Conservation (phyloP, 2,113 vertebrate genomes). For the Bothrops jararaca region DNA sequence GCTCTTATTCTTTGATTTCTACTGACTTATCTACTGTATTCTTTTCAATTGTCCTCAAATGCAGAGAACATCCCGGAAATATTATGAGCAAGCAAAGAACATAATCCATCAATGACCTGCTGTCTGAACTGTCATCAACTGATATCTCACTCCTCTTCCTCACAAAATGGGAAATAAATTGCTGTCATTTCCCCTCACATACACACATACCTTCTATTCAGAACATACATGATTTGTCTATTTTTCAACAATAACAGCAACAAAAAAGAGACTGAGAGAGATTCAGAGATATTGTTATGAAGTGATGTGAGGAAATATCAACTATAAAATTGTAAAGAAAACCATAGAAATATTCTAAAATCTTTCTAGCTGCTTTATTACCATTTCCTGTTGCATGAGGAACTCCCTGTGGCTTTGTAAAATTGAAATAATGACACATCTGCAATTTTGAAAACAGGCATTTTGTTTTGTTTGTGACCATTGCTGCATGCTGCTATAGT, state of each 20-base stretch:
- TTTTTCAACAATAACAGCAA: background rate
- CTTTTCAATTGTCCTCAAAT: background rate
- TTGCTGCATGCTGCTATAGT: background rate
- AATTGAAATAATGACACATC: background rate
- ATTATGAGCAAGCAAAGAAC: background rate
- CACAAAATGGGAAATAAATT: background rate
- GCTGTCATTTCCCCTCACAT: background rate
- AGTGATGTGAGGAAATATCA: background rate
- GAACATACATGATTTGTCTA: background rate
- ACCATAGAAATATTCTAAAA: background rate
- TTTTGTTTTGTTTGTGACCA: background rate
- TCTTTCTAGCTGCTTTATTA: background rate
- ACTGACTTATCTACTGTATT: background rate
- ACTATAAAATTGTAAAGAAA: background rate
- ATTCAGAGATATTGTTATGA: background rate
- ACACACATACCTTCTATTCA: background rate
- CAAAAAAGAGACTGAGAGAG: background rate
- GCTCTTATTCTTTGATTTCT: background rate
- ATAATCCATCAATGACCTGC: background rate
- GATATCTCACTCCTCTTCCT: background rate
- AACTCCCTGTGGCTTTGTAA: background rate
- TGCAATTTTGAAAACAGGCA: background rate
- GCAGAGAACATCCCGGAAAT: background rate
- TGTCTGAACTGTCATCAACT: background rate
- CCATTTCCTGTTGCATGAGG: background rate